phyloP scores from a whole-genome alignment of 2,888 invertebrate genomes.

The Amiota communis region DNA sequence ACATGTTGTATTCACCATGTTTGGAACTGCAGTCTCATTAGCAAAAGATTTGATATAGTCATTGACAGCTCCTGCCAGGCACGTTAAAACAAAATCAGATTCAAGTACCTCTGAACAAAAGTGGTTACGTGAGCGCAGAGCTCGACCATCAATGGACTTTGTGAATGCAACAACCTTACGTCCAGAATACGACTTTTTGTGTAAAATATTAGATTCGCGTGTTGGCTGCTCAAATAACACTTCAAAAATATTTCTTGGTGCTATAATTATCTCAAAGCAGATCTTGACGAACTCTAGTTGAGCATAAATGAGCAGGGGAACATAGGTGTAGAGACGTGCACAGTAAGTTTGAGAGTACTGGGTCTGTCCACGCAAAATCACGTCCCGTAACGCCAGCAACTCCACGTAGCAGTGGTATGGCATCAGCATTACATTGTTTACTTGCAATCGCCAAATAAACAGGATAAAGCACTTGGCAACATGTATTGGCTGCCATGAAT shows the following conservation, averaged over 20 bases:
- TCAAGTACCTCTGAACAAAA: slow-evolving; percentile 62
- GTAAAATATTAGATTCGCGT: slow-evolving; percentile 68
- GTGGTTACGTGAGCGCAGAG: slow-evolving; percentile 58
- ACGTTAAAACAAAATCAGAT: slow-evolving; percentile 68
- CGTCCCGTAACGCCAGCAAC: slow-evolving; percentile 62
- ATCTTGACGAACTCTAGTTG: slow-evolving; percentile 68
- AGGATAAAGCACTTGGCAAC: slow-evolving; percentile 66
- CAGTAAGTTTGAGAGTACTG: slow-evolving; percentile 59
- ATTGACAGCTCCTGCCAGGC: slow-evolving; percentile 67
- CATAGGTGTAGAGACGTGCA: slow-evolving; percentile 63
- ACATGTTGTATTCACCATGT: slow-evolving; percentile 67
- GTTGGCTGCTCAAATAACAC: slow-evolving; percentile 67
- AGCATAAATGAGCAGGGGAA: slow-evolving; percentile 68
- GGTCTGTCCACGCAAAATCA: slow-evolving; percentile 66
- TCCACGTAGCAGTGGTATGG: slow-evolving; percentile 68
- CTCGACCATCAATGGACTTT: slow-evolving; percentile 69
- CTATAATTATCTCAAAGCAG: slow-evolving; percentile 67
- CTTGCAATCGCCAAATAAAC: slow-evolving; percentile 67
- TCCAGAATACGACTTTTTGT: slow-evolving; percentile 71
- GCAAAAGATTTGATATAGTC: slow-evolving; percentile 65
- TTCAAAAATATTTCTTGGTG: slow-evolving; percentile 70
- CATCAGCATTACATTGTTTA: slow-evolving; percentile 59
- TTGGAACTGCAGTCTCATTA: slow-evolving; percentile 56
- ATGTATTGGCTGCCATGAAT: slow-evolving; percentile 73
- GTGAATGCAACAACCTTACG: slow-evolving; percentile 71